Percentiles rank a stretch among this genome's conserved stretches.
Evolutionary conservation across 2,113 vertebrate species (phyloP).

Genomic region (Monopterus albus): DNA sequence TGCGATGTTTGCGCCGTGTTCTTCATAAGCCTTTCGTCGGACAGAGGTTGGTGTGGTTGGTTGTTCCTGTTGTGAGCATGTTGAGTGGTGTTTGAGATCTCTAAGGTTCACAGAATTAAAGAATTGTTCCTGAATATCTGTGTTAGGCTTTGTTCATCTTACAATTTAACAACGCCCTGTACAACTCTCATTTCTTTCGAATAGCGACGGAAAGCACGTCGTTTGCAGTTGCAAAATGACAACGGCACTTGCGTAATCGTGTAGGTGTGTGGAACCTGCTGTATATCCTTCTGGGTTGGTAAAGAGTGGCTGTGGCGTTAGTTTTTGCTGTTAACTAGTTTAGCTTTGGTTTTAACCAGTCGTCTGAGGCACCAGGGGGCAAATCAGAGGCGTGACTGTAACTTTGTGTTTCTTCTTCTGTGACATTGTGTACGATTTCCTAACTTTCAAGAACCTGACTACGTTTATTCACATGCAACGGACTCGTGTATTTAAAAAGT

Average conservation of each 20-base stretch:
- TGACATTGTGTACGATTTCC: no score
- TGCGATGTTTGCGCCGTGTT: no score
- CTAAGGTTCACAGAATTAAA: no score
- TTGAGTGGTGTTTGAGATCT: no score
- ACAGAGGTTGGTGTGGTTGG: no score
- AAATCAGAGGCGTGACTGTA: background rate
- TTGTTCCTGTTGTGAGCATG: no score
- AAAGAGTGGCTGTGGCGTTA: background rate
- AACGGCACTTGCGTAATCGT: background rate
- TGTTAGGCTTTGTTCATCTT: no score
- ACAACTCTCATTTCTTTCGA: no score
- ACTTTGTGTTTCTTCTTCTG: background rate
- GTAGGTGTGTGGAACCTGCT: background rate
- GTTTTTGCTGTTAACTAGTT: background rate
- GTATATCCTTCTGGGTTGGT: background rate
- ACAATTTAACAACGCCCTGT: background rate
- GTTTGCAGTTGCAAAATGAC: conserved; percentile 14
- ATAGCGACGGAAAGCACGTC: no score
- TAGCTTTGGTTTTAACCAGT: background rate
- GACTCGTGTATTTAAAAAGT: background rate
- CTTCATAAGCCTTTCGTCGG: no score
- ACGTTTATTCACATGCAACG: background rate
- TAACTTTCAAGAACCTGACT: background rate
- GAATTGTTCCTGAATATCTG: no score
- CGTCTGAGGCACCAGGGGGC: background rate